phyloP scores from a whole-genome alignment of 2,797 vertebrate genomes.

The Bufotes viridis region DNA sequence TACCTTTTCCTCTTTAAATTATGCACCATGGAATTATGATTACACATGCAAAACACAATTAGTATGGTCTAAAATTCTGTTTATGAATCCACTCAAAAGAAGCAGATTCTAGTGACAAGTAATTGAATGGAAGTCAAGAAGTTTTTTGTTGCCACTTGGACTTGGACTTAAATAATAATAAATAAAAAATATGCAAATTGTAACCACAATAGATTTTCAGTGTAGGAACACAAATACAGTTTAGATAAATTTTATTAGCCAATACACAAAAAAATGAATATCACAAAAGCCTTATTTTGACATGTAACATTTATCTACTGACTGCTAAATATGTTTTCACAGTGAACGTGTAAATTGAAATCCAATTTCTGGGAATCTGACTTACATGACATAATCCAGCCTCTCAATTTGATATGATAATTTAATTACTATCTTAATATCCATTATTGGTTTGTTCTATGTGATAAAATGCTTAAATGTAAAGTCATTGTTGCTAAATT shows the following conservation, averaged over 20 bases:
- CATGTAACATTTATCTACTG: background rate
- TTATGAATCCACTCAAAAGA: too few species aligned
- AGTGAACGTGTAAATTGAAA: conserved; percentile 22
- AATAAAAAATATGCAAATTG: too few species aligned
- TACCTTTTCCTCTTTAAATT: too few species aligned
- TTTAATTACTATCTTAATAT: conserved; percentile 44
- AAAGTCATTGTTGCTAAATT: conserved; percentile 39
- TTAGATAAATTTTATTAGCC: background rate
- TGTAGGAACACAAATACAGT: background rate
- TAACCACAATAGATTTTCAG: too few species aligned
- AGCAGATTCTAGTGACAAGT: too few species aligned
- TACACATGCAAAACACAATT: too few species aligned
- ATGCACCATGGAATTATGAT: too few species aligned
- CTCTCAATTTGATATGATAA: conserved; percentile 41
- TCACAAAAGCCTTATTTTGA: background rate
- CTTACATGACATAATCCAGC: conserved; percentile 26
- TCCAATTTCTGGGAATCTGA: conserved; percentile 21
- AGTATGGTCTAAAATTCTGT: too few species aligned
- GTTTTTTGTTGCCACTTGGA: background rate
- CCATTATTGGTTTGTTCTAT: conserved; percentile 40
- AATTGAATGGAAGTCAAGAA: background rate
- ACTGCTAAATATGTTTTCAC: conserved; percentile 6
- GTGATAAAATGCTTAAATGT: conserved; percentile 33
- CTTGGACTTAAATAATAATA: too few species aligned
- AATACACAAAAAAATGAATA: background rate